A percentile compares a stretch with the other conserved stretches of the same genome.
Conservation (phyloP, 2,888 invertebrate genomes). For the Acanthosoma haemorrhoidale region DNA sequence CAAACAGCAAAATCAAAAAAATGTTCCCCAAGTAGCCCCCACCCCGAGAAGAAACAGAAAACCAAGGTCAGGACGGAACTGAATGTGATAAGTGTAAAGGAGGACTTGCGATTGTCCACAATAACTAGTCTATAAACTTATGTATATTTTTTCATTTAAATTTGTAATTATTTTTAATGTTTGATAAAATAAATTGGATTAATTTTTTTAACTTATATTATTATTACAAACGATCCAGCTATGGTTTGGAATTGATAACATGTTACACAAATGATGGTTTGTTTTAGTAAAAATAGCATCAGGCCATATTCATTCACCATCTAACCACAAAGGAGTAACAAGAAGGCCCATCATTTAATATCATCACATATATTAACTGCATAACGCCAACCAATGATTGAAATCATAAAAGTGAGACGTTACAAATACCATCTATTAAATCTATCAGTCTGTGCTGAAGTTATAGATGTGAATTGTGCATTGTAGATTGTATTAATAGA, state of each 20-base stretch:
- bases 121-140: background rate
- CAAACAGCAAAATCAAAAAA: conserved; percentile 6
- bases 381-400: background rate
- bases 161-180: conserved; percentile 24
- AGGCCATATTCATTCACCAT: background rate
- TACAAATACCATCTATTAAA: too few species aligned
- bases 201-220: conserved; percentile 5
- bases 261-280: background rate
- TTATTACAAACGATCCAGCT: background rate
- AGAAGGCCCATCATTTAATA: background rate
- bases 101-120: background rate
- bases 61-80: conserved; percentile 23
- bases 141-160: conserved; percentile 18
- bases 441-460: background rate
- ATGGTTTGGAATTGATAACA: background rate
- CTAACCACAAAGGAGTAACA: background rate
- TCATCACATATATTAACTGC: background rate
- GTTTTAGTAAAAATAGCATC: background rate
- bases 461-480: too few species aligned
- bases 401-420: background rate
- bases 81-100: background rate
- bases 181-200: conserved; percentile 28
- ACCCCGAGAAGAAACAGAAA: conserved; percentile 24
- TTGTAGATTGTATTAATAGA: too few species aligned
- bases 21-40: background rate